Base-by-base conservation (phyloP, 1,140 invertebrate species). In the Trachymyrmex septentrionalis region DNA sequence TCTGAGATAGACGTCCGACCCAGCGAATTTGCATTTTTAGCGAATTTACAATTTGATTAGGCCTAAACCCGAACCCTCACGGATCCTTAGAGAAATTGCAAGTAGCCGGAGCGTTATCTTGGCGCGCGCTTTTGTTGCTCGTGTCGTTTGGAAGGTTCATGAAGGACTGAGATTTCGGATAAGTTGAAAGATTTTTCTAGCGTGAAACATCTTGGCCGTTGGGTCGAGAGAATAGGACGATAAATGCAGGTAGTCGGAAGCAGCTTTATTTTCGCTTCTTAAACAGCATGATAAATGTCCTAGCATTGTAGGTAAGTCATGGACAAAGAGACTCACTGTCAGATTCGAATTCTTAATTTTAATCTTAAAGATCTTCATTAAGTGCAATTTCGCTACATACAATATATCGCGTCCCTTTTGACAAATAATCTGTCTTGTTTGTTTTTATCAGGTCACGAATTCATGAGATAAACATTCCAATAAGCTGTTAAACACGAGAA, bases 1-100 rank as follows among this genome's bases (percentile, higher is more conserved):
- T 85, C 86, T 64, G 77, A 87, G 91, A 91, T 88, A 88, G 73
- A 57, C 75, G 64, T 64, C 73, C 85, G 86, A 91, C 90, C 73
- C 77, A 86, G 80, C 63, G 84, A 91, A 92, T 92, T 92, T 92
- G 90, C 91, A 92, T 92, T 92, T 90, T 92, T 92, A 91, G 89
- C 90, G 88, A 92, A 92, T 92, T 92, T 92, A 92, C 91, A 92
- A 92, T 92, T 92, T 92, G 91, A 92, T 92, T 92, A 92, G 91
- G 81, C 66, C 75, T 55, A 72, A 44, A 30, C 19, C 53, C 38
- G 59, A 44, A 30, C 19, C 55, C 38, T 72, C 6, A n/a, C 44
- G 44, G 21, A 50, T 50, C 63, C 57, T 86, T 67, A n/a, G 16
- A 66, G 21, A 16, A 69, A 4, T n/a, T 9, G 55, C 16, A 16